These are phyloP conservation scores for Xiphias gladius DNA, from an alignment of 2,113 vertebrate genomes.

Conservation along the genomic window DNA sequence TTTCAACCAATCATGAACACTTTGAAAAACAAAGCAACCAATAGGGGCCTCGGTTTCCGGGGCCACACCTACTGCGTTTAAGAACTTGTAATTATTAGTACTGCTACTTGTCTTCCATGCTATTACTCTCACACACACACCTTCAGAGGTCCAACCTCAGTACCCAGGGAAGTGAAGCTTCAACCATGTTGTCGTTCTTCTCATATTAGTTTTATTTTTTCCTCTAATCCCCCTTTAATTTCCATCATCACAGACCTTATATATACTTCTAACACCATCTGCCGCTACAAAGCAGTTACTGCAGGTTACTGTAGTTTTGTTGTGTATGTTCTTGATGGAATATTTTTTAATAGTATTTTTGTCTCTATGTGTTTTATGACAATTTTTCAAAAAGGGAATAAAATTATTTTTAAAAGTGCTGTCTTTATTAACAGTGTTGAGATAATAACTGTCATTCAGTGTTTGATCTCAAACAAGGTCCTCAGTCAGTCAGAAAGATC, in stretches of 20 bases:
- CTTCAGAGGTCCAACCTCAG: background rate
- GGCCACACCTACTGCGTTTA: conserved; percentile 19
- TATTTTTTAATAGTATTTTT: conserved; percentile 50
- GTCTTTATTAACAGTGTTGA: background rate
- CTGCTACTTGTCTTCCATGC: background rate
- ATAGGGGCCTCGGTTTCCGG: conserved; percentile 37
- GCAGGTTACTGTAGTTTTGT: conserved; percentile 47
- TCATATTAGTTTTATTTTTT: conserved; percentile 9
- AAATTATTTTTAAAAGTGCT: conserved; percentile 64
- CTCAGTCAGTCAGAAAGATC: too few relatives aligned
- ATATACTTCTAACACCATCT: conserved; percentile 38
- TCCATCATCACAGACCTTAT: conserved; percentile 21
- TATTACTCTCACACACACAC: background rate
- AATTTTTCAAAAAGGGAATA: conserved; percentile 72
- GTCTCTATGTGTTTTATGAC: conserved; percentile 51
- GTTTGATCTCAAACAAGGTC: too few relatives aligned
- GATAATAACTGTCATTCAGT: background rate
- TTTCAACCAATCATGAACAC: conserved; percentile 79
- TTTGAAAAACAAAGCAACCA: conserved; percentile 38
- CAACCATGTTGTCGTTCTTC: conserved; percentile 16
- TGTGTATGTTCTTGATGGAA: conserved; percentile 47
- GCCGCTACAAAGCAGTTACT: conserved; percentile 25
- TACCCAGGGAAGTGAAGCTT: conserved; percentile 25
- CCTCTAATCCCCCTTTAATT: conserved; percentile 9
- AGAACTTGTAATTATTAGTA: conserved; percentile 50